Evolutionary conservation across 1,140 invertebrate species (phyloP).

Genomic region (Euura lappo): DNA sequence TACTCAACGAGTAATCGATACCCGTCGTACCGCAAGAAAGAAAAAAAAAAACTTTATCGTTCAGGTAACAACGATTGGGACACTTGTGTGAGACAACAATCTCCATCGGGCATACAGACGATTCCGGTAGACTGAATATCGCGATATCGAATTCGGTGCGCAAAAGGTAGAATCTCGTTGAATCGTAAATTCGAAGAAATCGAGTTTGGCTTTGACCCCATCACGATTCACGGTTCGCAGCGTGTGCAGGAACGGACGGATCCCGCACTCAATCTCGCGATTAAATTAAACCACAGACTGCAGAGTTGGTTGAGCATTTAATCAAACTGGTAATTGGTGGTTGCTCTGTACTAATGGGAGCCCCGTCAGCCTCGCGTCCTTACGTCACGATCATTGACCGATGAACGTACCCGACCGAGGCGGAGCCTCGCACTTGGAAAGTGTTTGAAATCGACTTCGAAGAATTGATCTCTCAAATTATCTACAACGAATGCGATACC

Average conservation of each 20-base stretch:
- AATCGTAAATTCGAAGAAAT: background rate
- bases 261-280: conserved; percentile 54
- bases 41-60: background rate
- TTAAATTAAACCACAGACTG: conserved; percentile 59
- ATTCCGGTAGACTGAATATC: no score
- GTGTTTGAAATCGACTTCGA: background rate
- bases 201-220: background rate
- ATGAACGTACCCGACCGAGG: conserved; percentile 39
- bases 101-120: background rate
- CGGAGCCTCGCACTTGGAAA: background rate
- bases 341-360: conserved; percentile 52
- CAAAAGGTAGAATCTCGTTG: no score
- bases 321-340: conserved; percentile 58
- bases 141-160: no score
- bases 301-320: conserved; percentile 60
- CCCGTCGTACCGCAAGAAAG: background rate
- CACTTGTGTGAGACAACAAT: background rate
- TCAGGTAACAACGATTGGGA: background rate
- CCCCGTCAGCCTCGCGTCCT: conserved; percentile 30
- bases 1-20: background rate
- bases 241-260: background rate
- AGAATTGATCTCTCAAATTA: conserved; percentile 1
- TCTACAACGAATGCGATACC: conserved; percentile 3
- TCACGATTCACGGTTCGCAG: background rate
- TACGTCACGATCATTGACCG: conserved; percentile 35